These are phyloP conservation scores for Falcunculus frontatus DNA, from an alignment of 2,113 vertebrate genomes.

Conservation along the genomic window DNA sequence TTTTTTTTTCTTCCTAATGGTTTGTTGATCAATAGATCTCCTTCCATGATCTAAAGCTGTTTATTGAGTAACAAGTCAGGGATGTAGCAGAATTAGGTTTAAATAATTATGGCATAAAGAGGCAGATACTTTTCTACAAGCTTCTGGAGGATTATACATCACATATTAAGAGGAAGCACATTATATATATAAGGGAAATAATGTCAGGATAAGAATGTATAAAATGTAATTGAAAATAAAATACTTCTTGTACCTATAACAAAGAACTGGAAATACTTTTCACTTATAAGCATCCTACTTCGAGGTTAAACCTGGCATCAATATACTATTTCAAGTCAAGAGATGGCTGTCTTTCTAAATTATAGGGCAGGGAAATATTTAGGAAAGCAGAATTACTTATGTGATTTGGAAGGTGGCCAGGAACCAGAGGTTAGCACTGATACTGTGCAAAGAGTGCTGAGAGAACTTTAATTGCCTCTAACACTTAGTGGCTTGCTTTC, in stretches of 20 bases:
- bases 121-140: background rate
- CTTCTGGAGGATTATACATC: background rate
- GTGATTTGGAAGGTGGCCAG: conserved; percentile 32
- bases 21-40: background rate
- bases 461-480: conserved; percentile 47
- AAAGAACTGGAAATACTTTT: background rate
- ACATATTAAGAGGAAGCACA: background rate
- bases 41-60: background rate
- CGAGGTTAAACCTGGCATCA: background rate
- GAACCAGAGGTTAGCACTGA: background rate
- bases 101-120: background rate
- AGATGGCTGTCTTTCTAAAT: conserved; percentile 16
- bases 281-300: background rate
- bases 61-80: background rate
- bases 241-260: background rate
- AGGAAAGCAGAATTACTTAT: conserved; percentile 45
- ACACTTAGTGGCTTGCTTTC: conserved; percentile 17
- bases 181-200: background rate
- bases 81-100: background rate
- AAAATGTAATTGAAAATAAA: background rate
- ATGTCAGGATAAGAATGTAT: background rate
- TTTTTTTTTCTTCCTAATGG: background rate
- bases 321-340: background rate
- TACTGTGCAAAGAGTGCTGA: background rate
- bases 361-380: conserved; percentile 31